phyloP scores from a whole-genome alignment of 2,888 invertebrate genomes.

The Blastobasis lacticolella region DNA sequence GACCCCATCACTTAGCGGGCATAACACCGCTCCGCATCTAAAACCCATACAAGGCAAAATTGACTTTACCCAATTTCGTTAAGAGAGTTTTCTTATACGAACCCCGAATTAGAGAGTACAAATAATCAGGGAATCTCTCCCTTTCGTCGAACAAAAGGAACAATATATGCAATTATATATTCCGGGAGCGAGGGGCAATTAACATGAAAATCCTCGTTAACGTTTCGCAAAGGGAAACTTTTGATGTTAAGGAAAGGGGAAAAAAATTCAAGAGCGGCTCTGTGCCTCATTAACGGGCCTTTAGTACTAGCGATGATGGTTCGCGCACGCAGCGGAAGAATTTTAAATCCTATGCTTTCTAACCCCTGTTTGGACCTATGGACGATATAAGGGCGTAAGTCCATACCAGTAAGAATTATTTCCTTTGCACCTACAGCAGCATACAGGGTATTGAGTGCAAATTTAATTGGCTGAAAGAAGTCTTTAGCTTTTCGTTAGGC shows the following conservation, averaged over 20 bases:
- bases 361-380: too few relatives aligned
- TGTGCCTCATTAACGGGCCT: slow-evolving; percentile 63
- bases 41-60: slow-evolving; percentile 22
- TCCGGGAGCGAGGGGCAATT: slow-evolving; percentile 59
- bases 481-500: too few relatives aligned
- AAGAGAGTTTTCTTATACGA: slow-evolving; percentile 40
- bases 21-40: slow-evolving; percentile 15
- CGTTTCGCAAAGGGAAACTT: slow-evolving; percentile 63
- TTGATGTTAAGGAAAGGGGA: slow-evolving; percentile 60
- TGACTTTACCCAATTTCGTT: slow-evolving; percentile 33
- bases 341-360: slow-evolving; percentile 20
- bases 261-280: slow-evolving; percentile 58
- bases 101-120: slow-evolving; percentile 42
- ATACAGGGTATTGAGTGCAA: too few relatives aligned
- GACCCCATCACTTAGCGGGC: slow-evolving; percentile 1
- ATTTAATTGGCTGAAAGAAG: too few relatives aligned
- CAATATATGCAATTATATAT: slow-evolving; percentile 68
- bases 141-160: slow-evolving; percentile 46
- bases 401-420: too few relatives aligned
- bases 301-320: slow-evolving; percentile 23
- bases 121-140: slow-evolving; percentile 49
- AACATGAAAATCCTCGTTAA: slow-evolving; percentile 67
- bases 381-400: too few relatives aligned
- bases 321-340: slow-evolving; percentile 17
- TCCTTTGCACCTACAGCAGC: too few relatives aligned